Evolutionary conservation across 2,888 invertebrate genomes (phyloP).

Genomic region (Lomographa bimaculata): DNA sequence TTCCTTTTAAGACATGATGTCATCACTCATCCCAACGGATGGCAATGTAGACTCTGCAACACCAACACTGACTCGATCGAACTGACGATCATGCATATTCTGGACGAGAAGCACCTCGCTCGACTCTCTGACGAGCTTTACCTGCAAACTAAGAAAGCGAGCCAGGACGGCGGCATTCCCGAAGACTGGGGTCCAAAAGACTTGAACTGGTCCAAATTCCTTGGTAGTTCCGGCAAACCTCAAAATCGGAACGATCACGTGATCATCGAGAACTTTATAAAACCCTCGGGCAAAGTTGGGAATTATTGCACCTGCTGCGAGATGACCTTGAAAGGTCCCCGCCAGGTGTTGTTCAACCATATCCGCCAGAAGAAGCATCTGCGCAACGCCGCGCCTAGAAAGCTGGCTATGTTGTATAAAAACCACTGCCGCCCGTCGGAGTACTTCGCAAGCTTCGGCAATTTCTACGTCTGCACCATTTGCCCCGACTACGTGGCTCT

Average conservation of each 20-base stretch:
- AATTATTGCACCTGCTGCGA: conserved; percentile 75
- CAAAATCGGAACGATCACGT: conserved; percentile 68
- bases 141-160: conserved; percentile 56
- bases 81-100: conserved; percentile 59
- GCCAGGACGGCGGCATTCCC: conserved; percentile 61
- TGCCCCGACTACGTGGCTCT: conserved; percentile 64
- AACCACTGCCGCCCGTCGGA: conserved; percentile 71
- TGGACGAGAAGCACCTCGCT: conserved; percentile 72
- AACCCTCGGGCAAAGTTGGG: conserved; percentile 69
- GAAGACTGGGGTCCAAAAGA: conserved; percentile 78
- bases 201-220: conserved; percentile 72
- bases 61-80: conserved; percentile 54
- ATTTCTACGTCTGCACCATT: conserved; percentile 68
- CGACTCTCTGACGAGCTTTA: conserved; percentile 69
- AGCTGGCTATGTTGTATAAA: conserved; percentile 63
- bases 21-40: conserved; percentile 41
- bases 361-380: conserved; percentile 77
- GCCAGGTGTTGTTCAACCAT: conserved; percentile 75
- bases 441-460: conserved; percentile 75
- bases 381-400: conserved; percentile 71
- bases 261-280: conserved; percentile 74
- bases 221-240: conserved; percentile 72
- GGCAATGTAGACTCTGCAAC: conserved; percentile 63
- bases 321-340: conserved; percentile 72
- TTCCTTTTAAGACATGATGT: conserved; percentile 63